A percentile compares a stretch with the other conserved stretches of the same genome.
These are phyloP conservation scores for Puma concolor DNA, from an alignment of 2,113 vertebrate species.

Conservation along the genomic window DNA sequence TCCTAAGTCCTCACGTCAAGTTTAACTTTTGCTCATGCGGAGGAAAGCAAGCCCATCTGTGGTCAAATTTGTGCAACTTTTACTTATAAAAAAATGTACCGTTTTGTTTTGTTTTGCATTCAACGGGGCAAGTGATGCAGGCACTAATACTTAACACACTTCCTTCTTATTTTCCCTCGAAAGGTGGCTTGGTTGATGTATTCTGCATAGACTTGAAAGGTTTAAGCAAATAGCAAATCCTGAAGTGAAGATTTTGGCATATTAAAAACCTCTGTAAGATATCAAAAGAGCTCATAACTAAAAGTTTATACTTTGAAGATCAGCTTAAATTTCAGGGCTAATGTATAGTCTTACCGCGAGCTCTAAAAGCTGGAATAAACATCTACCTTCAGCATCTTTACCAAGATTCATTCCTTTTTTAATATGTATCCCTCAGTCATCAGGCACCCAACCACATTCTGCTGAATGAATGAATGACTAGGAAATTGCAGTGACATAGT, in stretches of 20 bases:
- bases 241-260: conserved; percentile 63
- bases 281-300: conserved; percentile 71
- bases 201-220: conserved; percentile 69
- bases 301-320: conserved; percentile 68
- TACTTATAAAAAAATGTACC: background rate
- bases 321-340: conserved; percentile 79
- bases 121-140: background rate
- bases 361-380: conserved; percentile 49
- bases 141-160: conserved; percentile 29
- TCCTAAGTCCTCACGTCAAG: background rate
- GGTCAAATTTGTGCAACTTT: background rate
- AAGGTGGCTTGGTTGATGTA: conserved; percentile 69
- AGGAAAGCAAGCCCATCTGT: background rate
- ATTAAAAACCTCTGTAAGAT: conserved; percentile 72
- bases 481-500: background rate
- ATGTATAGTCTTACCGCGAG: conserved; percentile 66
- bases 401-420: background rate
- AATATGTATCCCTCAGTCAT: background rate
- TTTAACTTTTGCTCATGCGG: background rate
- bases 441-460: background rate
- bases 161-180: conserved; percentile 68
- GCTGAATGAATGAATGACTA: background rate
- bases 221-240: conserved; percentile 74
- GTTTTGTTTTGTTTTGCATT: background rate
- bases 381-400: background rate